Base-by-base conservation (phyloP, 2,113 vertebrate genomes). In the Odontesthes bonariensis region DNA sequence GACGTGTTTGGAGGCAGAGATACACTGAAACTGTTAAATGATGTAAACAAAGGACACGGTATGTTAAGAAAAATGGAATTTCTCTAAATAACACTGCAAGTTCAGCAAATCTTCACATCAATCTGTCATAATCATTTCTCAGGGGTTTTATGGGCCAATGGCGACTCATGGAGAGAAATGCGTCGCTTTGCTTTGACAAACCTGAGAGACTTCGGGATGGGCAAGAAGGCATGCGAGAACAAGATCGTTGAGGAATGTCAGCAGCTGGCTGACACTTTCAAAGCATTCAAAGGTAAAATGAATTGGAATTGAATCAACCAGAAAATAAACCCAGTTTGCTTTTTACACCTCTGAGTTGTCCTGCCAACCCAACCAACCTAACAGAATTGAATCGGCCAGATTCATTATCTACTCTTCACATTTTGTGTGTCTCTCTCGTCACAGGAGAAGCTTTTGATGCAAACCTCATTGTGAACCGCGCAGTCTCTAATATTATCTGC, bases 171-270 rank as follows among this genome's bases (percentile, higher is more conserved):
- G 90, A 90, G 51, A 49, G 87, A 91, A n/a, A 85, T 91, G 82
- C 68, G 87, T 1, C 66, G 76, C 33, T 90, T 91, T 13, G 22
- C 71, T 9, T 9, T 91, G 73, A 80, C 16, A 0, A 91, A 86
- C 44, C 75, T 91, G 12, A 73, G 40, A 65, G 82, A 91, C 32
- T 90, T 82, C 59, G 87, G 90, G 32, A 91, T 91, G 88, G 90
- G 90, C 0, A 90, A 82, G 53, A 89, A 49, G 42, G 75, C n/a
- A 0, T 51, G 51, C 6, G 88, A 90, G 59, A 84, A 90, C 42
- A 90, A 89, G 53, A 89, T 91, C 2, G 27, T 22, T 0, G 63
- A 89, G 44, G 87, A 90, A 42, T 75, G 73, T 72, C 19, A 70
- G 0, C 14, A 77, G 2, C 79, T 91, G 5, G 7, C 58, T 6